Evolutionary conservation across 2,888 invertebrate genomes (phyloP).

Genomic region (Stratiomys singularior): DNA sequence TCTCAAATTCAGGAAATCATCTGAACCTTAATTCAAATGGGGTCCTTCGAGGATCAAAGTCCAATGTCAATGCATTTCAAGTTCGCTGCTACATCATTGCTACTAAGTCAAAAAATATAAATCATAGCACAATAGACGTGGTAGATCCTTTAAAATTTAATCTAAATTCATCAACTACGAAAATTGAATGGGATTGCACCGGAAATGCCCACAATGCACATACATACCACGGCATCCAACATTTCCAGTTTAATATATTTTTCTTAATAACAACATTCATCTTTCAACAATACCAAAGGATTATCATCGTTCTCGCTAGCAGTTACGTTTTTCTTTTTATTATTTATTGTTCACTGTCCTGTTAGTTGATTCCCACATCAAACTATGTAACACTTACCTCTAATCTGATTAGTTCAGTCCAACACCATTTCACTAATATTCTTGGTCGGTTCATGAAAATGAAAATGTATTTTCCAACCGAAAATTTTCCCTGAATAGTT

Average conservation of each 20-base stretch:
- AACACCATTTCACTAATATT: slow-evolving; percentile 38
- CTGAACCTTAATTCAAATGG: too few relatives aligned
- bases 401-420: slow-evolving; percentile 42
- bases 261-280: background rate
- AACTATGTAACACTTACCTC: slow-evolving; percentile 36
- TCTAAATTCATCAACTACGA: too few relatives aligned
- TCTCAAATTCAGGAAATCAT: too few relatives aligned
- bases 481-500: background rate
- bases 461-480: slow-evolving; percentile 41
- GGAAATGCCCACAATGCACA: too few relatives aligned
- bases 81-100: too few relatives aligned
- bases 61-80: too few relatives aligned
- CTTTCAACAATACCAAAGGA: background rate
- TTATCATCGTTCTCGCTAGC: background rate
- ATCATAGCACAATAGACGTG: too few relatives aligned
- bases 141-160: too few relatives aligned
- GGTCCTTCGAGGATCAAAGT: too few relatives aligned
- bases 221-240: background rate
- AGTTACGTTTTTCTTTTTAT: background rate
- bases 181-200: too few relatives aligned
- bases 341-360: background rate
- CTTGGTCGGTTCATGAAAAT: slow-evolving; percentile 25
- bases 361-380: slow-evolving; percentile 29
- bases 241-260: background rate
- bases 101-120: too few relatives aligned